These are phyloP conservation scores for Oscheius sp. DNA, from an alignment of 2,888 invertebrate genomes.

Conservation along the genomic window DNA sequence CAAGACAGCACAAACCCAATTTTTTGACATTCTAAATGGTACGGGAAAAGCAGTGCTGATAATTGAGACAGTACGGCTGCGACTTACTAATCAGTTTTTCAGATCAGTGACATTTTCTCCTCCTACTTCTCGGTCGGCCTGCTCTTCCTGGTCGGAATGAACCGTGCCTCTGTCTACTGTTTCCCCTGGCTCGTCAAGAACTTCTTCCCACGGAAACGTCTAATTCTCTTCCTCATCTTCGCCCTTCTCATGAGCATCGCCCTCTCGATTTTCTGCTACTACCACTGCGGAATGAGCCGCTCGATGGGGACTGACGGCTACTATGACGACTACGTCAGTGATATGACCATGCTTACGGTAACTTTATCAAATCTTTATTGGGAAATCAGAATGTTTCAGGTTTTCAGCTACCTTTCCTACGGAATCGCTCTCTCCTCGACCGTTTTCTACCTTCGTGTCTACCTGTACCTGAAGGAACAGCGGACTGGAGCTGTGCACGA, in stretches of 20 bases:
- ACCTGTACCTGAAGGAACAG: conserved; percentile 8
- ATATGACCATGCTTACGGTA: conserved; percentile 10
- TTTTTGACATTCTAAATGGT: too few species aligned
- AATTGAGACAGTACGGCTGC: too few species aligned
- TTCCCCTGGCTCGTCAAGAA: conserved; percentile 3
- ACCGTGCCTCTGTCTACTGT: conserved; percentile 11
- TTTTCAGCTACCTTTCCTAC: conserved; percentile 16
- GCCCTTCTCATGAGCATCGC: neutral
- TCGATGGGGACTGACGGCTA: neutral
- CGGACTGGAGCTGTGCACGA: conserved; percentile 3
- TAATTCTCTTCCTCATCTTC: neutral
- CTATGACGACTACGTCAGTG: neutral
- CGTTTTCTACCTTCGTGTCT: conserved; percentile 18
- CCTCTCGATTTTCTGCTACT: neutral
- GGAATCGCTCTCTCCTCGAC: conserved; percentile 4
- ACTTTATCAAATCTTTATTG: neutral
- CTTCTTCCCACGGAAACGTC: conserved; percentile 10
- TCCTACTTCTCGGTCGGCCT: conserved; percentile 19
- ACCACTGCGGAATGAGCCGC: conserved; percentile 7
- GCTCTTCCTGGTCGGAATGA: conserved; percentile 23
- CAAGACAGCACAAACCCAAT: too few species aligned
- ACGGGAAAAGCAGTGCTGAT: too few species aligned
- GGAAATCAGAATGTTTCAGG: neutral
- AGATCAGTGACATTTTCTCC: conserved; percentile 21
- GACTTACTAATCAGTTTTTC: neutral